Evolutionary conservation across 2,888 invertebrate genomes (phyloP), one percentile per base, ranked within the genome.

Genomic region (Harmothoe impar): DNA sequence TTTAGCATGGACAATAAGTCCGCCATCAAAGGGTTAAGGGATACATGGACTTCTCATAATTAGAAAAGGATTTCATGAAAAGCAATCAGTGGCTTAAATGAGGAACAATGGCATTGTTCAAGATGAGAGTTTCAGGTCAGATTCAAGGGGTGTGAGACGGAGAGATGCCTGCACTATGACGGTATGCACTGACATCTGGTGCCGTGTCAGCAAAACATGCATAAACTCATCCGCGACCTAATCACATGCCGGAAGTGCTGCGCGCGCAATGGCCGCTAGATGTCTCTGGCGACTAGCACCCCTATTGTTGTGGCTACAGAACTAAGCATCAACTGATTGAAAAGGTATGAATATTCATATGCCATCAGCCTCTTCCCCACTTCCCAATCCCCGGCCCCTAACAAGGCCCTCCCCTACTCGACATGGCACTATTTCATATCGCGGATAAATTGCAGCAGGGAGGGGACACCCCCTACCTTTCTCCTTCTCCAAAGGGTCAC

Each of bases 301-400:
- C 81, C 81, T 81, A 81, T 81, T 81, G 81, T 81, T 43, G 72
- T 17, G 81, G 43, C 20, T 20, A 17, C 7, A 33, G 81, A 81
- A 81, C 81, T 81, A 81, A 81, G 81, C 81, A 81, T 12, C 81
- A 35, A 35, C 81, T 43, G 81, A 81, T 81, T 81, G 81, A 81
- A 81, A 81, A 81, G 81, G 81, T 81, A 81, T 81, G 81, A 81
- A 81, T 81, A 81, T 81, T 81, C 81, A 81, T 81, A 43, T 35
- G 35, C 81, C 43, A 81, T 81, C 81, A 81, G 81, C 35, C 15
- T 5, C 81, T 35, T 15, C 77, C 43, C 43, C 43, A 43, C 43
- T 43, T 43, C 3, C 43, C 43, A 43, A 43, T 43, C 43, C 43
- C 43, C 3, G 3, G 3, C 10, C 43, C 43, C n/a, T n/a, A n/a